Evolutionary conservation across 2,113 vertebrate species (phyloP).

Genomic region (Melospiza georgiana): DNA sequence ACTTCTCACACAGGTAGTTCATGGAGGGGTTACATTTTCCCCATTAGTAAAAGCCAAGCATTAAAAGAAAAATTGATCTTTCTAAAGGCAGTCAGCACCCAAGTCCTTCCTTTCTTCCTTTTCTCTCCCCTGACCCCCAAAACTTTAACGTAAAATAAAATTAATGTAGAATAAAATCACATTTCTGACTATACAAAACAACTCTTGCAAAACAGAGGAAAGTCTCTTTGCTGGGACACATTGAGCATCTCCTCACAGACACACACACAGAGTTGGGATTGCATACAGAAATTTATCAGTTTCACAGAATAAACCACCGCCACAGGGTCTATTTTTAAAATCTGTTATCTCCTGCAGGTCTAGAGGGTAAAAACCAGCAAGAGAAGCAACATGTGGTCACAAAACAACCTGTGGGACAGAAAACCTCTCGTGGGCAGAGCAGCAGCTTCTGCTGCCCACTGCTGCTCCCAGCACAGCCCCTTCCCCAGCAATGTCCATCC

Average conservation of each 20-base stretch:
- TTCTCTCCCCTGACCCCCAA: background rate
- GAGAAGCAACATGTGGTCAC: background rate
- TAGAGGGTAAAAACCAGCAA: background rate
- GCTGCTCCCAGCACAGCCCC: background rate
- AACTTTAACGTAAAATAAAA: background rate
- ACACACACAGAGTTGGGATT: background rate
- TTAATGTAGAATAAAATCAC: background rate
- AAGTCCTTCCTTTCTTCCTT: background rate
- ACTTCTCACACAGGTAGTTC: background rate
- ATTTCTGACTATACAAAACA: background rate
- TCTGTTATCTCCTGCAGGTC: background rate
- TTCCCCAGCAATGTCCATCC: background rate
- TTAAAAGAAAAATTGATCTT: background rate
- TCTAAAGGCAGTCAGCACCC: background rate
- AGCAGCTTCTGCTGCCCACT: background rate
- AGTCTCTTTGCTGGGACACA: background rate
- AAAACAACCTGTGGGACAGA: background rate
- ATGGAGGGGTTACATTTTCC: background rate
- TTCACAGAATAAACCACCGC: background rate
- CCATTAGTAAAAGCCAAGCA: background rate
- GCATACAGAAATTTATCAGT: background rate
- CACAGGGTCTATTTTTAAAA: background rate
- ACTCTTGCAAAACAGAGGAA: background rate
- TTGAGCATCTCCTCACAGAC: background rate
- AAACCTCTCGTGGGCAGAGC: rapidly evolving